Base-by-base conservation (phyloP, 2,113 vertebrate genomes). In the Pituophis catenifer region DNA sequence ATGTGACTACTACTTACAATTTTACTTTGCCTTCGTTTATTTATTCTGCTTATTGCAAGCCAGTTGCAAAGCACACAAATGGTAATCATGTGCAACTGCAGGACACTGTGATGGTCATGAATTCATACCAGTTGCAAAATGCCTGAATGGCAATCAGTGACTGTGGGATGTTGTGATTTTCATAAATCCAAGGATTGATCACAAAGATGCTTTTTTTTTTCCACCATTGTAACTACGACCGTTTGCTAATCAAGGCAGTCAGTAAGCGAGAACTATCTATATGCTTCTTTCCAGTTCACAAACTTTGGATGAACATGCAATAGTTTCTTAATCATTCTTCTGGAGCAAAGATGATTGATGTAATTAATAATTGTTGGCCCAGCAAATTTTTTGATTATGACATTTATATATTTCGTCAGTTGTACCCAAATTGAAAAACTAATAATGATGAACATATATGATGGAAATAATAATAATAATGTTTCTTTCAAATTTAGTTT, bases 321-420 rank as follows among this genome's bases (percentile, higher is more conserved):
- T 96, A 58, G 96, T 89, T 33, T 96, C 96, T 86, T 98, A 98
- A 98, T 98, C 97, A 98, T 97, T 94, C 95, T 97, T 96, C 97
- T 92, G 96, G 98, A 98, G 97, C 97, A 81, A 81, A 81, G 15
- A 21, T 81, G 75, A 81, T 81, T 97, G 57, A 92, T 95, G 38
- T 95, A 92, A 95, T 95, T 94, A 91, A 96, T 96, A 95, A 93
- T 95, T 95, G 97, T 95, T 97, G 96, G 94, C 93, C 94, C 94
- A 97, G 94, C 95, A 97, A 97, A 97, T 93, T 96, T 97, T 48
- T 97, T 97, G 96, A 97, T 98, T 97, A 97, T 96, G 96, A 97
- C 98, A 96, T 91, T 96, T 89, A 95, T 95, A 96, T 94, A 96
- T 95, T 98, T 95, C 95, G 93, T 96, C 95, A 94, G 94, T 94